Conservation (phyloP, 2,797 vertebrate genomes). For the Psittacula echo region DNA sequence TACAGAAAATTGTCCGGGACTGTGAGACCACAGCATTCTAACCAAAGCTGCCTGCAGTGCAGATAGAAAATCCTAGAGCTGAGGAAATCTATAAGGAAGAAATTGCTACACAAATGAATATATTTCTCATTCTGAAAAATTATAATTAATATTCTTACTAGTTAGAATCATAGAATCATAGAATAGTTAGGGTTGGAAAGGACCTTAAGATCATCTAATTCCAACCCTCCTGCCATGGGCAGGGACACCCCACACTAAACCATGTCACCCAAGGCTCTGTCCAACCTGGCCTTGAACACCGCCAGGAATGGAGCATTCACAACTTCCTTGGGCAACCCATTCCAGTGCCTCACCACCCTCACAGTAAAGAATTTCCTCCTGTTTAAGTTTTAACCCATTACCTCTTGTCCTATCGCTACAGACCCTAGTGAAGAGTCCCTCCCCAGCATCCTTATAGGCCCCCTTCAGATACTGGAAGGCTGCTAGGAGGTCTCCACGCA, state of each 20-base stretch:
- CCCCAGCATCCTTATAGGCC: too few relatives aligned
- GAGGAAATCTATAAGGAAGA: constrained; percentile 6
- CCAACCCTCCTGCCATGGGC: accelerated
- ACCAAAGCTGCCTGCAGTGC: neutral
- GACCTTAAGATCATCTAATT: neutral
- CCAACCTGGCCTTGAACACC: too few relatives aligned
- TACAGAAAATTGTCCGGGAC: accelerated
- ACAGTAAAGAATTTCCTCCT: too few relatives aligned
- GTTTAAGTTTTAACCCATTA: too few relatives aligned
- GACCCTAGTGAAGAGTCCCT: too few relatives aligned
- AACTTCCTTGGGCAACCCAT: too few relatives aligned
- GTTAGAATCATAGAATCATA: neutral
- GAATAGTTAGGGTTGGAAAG: neutral
- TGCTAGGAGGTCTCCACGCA: too few relatives aligned
- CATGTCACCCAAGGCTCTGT: too few relatives aligned
- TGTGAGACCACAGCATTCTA: neutral
- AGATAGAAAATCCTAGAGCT: neutral
- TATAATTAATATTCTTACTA: neutral
- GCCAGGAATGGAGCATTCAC: too few relatives aligned
- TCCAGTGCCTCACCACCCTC: too few relatives aligned
- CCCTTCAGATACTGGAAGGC: too few relatives aligned
- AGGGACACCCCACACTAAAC: neutral
- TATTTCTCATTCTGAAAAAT: constrained; percentile 23
- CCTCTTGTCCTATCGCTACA: too few relatives aligned
- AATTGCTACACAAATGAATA: neutral